Evolutionary conservation across 2,888 invertebrate genomes (phyloP).

Genomic region (Ormyrus rosae): DNA sequence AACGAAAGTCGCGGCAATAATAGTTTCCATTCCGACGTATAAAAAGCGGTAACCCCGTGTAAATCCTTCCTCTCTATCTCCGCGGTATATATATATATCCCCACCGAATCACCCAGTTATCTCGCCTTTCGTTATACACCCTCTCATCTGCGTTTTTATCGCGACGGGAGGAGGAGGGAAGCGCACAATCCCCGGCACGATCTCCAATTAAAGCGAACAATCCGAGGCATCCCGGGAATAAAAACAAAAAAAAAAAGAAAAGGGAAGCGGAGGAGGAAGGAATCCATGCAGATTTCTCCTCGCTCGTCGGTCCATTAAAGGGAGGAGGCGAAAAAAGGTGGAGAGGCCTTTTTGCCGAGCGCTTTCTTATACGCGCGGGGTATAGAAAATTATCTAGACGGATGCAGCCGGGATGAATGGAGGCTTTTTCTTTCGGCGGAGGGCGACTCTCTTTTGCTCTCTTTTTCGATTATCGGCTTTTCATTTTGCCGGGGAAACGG

Average conservation of each 20-base stretch:
- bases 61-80: no score
- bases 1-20: no score
- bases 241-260: background rate
- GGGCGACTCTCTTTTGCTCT: background rate
- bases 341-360: background rate
- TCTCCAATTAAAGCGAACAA: conserved; percentile 41
- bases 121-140: background rate
- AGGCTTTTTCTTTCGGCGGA: background rate
- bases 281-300: background rate
- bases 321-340: background rate
- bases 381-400: conserved; percentile 24
- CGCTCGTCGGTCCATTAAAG: conserved; percentile 29
- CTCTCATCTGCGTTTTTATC: conserved; percentile 32
- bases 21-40: no score
- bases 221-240: background rate
- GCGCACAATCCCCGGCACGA: conserved; percentile 14
- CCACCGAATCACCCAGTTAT: background rate
- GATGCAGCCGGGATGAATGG: conserved; percentile 8
- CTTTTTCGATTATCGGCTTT: conserved; percentile 15
- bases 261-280: background rate
- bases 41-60: no score
- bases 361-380: conserved; percentile 5
- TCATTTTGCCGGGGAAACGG: conserved; percentile 18
- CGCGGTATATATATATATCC: no score
- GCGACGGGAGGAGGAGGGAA: background rate